These are phyloP conservation scores for Drosophila serrata DNA, from an alignment of 1,140 invertebrate genomes.

Conservation along the genomic window DNA sequence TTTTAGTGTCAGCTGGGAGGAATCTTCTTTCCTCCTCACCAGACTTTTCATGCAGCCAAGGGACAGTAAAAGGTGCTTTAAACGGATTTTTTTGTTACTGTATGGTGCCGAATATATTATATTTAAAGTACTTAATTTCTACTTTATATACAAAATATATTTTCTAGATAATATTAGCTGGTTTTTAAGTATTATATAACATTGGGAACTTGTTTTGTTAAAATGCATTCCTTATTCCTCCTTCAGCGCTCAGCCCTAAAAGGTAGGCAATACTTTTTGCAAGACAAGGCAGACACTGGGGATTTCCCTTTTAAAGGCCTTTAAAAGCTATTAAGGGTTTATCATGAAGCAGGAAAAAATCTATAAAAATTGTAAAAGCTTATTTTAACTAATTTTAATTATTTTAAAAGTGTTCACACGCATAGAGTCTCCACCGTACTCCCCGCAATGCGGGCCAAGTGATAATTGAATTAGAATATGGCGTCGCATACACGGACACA, in stretches of 20 bases:
- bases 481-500: constrained; percentile 59
- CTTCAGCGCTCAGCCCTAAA: background rate
- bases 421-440: constrained; percentile 6
- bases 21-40: constrained; percentile 2
- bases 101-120: background rate
- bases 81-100: background rate
- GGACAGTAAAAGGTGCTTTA: constrained; percentile 1
- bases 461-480: constrained; percentile 85
- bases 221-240: background rate
- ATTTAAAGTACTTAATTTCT: too few species aligned
- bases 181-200: background rate
- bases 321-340: background rate
- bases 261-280: constrained; percentile 2
- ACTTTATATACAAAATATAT: background rate
- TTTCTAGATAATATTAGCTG: background rate
- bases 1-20: constrained; percentile 68
- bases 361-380: too few species aligned
- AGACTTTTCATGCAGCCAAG: background rate
- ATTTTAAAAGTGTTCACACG: background rate
- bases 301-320: background rate
- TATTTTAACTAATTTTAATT: background rate
- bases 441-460: constrained; percentile 57
- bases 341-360: background rate
- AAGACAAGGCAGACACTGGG: too few species aligned
- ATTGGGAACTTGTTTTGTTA: background rate